Evolutionary conservation across 2,113 vertebrate species (phyloP).

Genomic region (Albula glossodonta): DNA sequence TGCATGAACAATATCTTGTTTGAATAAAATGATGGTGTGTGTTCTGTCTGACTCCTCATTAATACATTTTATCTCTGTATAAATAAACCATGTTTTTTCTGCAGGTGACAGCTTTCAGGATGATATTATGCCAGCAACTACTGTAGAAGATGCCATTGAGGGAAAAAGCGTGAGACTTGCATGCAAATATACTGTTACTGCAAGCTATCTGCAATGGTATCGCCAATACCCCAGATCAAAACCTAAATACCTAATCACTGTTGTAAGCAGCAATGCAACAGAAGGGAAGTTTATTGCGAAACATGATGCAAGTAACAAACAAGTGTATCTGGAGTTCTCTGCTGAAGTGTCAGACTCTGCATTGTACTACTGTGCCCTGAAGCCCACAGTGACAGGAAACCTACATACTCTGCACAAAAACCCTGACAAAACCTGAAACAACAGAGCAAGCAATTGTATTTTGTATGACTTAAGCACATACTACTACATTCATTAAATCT

Average conservation of each 20-base stretch:
- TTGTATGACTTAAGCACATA: no score
- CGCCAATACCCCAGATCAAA: background rate
- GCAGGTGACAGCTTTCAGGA: slow-evolving; percentile 8
- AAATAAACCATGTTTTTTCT: background rate
- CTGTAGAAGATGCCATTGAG: background rate
- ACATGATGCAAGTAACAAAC: background rate
- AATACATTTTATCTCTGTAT: no score
- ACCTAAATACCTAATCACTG: background rate
- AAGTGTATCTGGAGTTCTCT: background rate
- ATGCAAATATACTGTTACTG: background rate
- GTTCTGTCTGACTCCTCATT: no score
- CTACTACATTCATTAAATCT: no score
- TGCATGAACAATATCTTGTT: no score
- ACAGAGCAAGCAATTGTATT: no score
- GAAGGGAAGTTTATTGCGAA: background rate
- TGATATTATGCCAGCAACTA: background rate
- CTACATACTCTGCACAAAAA: background rate
- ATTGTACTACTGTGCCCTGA: background rate
- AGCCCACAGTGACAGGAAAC: background rate
- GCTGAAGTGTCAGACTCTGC: background rate
- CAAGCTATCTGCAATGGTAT: background rate
- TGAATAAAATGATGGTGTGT: no score
- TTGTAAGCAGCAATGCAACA: background rate
- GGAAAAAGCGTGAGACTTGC: background rate
- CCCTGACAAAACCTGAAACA: background rate